A percentile compares a stretch with the other conserved stretches of the same genome.
phyloP scores from a whole-genome alignment of 2,888 invertebrate genomes.

The Hylaea fasciaria region DNA sequence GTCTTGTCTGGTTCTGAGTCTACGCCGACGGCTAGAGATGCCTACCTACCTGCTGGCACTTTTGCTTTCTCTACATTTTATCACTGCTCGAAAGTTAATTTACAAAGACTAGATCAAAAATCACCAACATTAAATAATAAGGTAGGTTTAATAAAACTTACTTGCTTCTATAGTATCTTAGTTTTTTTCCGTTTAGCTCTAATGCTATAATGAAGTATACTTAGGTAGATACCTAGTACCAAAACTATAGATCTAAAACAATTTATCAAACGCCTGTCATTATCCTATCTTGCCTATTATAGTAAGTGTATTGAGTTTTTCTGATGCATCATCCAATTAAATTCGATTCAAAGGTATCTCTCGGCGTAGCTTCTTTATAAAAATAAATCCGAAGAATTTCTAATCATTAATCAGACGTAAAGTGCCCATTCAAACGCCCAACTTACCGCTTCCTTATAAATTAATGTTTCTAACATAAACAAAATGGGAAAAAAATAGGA shows the following conservation, averaged over 20 bases:
- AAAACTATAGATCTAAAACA: too few species aligned
- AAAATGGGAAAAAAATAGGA: conserved; percentile 50
- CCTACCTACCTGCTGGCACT: conserved; percentile 56
- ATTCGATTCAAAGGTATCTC: conserved; percentile 49
- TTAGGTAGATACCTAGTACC: too few species aligned
- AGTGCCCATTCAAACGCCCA: conserved; percentile 56
- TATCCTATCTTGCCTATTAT: conserved; percentile 4
- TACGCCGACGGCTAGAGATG: conserved; percentile 60
- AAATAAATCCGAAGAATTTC: conserved; percentile 58
- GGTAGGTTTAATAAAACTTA: too few species aligned
- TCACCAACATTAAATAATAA: too few species aligned
- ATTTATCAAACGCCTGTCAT: conserved; percentile 1
- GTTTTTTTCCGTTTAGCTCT: not conserved
- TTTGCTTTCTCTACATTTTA: conserved; percentile 60
- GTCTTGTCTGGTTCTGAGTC: conserved; percentile 53
- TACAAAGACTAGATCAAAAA: not conserved
- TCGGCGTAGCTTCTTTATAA: conserved; percentile 49
- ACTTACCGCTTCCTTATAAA: conserved; percentile 65
- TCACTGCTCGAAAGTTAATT: not conserved
- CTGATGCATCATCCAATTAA: conserved; percentile 69
- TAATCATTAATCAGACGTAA: conserved; percentile 69
- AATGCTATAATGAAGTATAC: too few species aligned
- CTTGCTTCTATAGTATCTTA: too few species aligned
- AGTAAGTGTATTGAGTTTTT: conserved; percentile 44
- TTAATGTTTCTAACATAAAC: conserved; percentile 62